Conservation (phyloP, 2,797 vertebrate genomes). For the Sitta carolinensis region DNA sequence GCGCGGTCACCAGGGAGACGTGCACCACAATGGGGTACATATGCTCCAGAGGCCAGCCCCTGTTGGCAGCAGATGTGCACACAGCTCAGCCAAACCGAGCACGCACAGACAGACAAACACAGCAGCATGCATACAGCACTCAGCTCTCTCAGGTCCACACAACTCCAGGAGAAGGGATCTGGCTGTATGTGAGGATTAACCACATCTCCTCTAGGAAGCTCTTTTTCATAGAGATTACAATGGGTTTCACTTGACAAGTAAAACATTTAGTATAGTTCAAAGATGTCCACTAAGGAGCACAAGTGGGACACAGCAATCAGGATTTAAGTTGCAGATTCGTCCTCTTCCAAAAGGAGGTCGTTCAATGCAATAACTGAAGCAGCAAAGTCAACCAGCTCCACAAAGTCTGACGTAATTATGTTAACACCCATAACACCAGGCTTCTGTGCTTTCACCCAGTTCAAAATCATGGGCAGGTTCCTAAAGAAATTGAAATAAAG, state of each 20-base stretch:
- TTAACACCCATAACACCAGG: constrained; percentile 91
- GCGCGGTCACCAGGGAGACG: background rate
- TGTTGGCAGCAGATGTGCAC: background rate
- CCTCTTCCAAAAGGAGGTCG: constrained; percentile 81
- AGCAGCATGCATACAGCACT: background rate
- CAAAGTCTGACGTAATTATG: constrained; percentile 98
- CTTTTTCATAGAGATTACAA: background rate
- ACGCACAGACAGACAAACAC: background rate
- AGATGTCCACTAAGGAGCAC: background rate
- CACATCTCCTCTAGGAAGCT: background rate
- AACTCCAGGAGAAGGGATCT: background rate
- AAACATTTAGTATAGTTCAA: background rate
- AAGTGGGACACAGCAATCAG: constrained; percentile 36
- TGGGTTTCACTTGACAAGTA: background rate
- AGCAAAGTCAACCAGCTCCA: constrained; percentile 96
- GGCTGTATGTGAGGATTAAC: background rate
- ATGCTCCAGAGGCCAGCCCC: background rate
- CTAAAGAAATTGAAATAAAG: constrained; percentile 70
- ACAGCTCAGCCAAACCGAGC: background rate
- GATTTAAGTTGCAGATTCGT: constrained; percentile 60
- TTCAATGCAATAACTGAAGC: constrained; percentile 92
- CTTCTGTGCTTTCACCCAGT: constrained; percentile 91
- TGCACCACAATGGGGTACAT: background rate
- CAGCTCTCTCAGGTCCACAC: background rate
- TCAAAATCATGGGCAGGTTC: constrained; percentile 93